Evolutionary conservation across 2,113 vertebrate genomes (phyloP).

Genomic region (Menura novaehollandiae): DNA sequence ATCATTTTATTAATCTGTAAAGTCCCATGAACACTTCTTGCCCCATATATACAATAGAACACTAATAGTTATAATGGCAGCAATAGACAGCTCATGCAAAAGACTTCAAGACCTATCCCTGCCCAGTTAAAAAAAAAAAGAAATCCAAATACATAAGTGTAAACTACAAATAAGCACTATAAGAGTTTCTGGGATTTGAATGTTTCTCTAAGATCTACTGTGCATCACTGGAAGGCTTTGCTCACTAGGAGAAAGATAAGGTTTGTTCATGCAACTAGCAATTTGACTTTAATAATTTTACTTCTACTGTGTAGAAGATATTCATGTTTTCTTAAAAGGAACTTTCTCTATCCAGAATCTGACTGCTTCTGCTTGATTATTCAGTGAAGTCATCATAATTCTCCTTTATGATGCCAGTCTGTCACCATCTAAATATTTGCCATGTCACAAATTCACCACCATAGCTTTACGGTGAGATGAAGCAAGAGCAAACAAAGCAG

Average conservation of each 20-base stretch:
- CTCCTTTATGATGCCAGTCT: slow-evolving; percentile 38
- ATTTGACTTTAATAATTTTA: background rate
- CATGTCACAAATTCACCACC: slow-evolving; percentile 31
- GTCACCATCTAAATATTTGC: slow-evolving; percentile 52
- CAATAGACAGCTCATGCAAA: background rate
- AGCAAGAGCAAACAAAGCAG: slow-evolving; percentile 19
- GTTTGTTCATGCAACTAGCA: background rate
- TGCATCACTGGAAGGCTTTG: background rate
- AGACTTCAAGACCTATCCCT: background rate
- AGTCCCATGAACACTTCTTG: background rate
- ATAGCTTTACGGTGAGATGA: slow-evolving; percentile 1
- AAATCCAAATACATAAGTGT: background rate
- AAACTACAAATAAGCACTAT: background rate
- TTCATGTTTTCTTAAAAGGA: background rate
- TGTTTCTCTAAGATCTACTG: background rate
- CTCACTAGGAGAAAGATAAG: background rate
- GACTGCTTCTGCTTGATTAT: background rate
- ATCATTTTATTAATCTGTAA: background rate
- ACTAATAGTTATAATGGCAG: background rate
- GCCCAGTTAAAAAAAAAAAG: background rate
- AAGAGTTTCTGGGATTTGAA: background rate
- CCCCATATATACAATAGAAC: background rate
- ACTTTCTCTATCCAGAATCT: background rate
- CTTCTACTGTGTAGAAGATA: background rate
- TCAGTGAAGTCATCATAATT: slow-evolving; percentile 18